Base-by-base conservation (phyloP, 2,888 invertebrate genomes). In the Serrognathus titanus region DNA sequence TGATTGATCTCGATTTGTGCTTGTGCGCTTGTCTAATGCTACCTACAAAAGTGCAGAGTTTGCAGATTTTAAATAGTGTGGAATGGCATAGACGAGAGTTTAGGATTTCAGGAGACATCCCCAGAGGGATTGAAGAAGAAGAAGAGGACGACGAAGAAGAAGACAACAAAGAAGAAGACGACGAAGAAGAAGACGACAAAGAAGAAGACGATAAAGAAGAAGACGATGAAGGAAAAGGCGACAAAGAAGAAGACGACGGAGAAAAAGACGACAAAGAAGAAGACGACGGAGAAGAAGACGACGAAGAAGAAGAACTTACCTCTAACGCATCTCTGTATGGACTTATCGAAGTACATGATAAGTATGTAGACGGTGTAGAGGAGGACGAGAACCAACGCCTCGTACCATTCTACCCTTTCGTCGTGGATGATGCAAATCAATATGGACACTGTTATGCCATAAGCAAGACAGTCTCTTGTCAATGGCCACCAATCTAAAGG, bases 401-500 rank as follows among this genome's bases (percentile, higher is more conserved):
- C 92, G 75, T 87, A 89, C 92, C 92, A 92, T 75, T 88, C 86
- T 62, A 93, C 83, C 68, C 81, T 79, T 72, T 88, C 88, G 69
- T 92, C 92, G 51, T 86, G 82, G 48, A 93, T 81, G 37, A 88
- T 86, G 61, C 86, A 77, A 65, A 91, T 88, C 16, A 92, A 82
- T 0, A 87, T 82, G 13, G 88, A 79, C 35, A 92, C 89, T 1
- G 90, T 86, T 38, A 90, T 78, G 1, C 86, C 85, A 70, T 92
- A 92, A 71, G 88, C 88, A 58, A 88, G 70, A 69, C 88, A 86
- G 74, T 92, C 90, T 60, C 92, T 81, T 1, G 87, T 86, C 55
- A 92, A 81, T 1, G 91, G 88, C 88, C 88, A 90, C 89, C 89
- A 88, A 75, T 90, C 87, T 66, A 90, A 75, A 13, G 85, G 82